Percentiles rank a stretch among this genome's conserved stretches.
phyloP scores from a whole-genome alignment of 1,140 invertebrate genomes.

The Olivierus martensii region DNA sequence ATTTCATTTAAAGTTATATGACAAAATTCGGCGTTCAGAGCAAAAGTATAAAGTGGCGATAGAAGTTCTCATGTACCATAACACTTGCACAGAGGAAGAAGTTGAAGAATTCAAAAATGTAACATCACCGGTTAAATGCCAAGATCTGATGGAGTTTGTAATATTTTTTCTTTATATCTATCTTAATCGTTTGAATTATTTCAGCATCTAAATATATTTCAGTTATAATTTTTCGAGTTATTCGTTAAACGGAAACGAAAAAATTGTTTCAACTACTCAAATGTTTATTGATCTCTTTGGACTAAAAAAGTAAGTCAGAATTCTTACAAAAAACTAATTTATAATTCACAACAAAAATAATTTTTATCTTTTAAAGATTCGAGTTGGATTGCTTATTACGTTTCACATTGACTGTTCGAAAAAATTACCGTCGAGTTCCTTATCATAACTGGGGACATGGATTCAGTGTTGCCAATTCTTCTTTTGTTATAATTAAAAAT shows the following conservation, averaged over 20 bases:
- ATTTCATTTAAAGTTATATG: conserved; percentile 41
- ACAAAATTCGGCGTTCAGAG: conserved; percentile 63
- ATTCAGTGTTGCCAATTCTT: conserved; percentile 66
- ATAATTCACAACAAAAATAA: background rate
- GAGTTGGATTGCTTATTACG: conserved; percentile 41
- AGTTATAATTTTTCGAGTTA: conserved; percentile 60
- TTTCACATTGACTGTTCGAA: conserved; percentile 62
- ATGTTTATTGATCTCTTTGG: conserved; percentile 67
- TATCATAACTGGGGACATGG: conserved; percentile 79
- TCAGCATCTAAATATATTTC: background rate
- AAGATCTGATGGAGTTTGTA: background rate
- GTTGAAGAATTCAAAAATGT: conserved; percentile 35
- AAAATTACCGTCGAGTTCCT: conserved; percentile 63
- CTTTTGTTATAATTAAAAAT: conserved; percentile 58
- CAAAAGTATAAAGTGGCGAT: conserved; percentile 66
- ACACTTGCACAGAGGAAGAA: conserved; percentile 55
- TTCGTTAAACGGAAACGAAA: conserved; percentile 47
- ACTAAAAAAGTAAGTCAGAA: conserved; percentile 31
- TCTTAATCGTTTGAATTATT: no score
- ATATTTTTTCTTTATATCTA: no score
- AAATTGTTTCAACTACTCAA: conserved; percentile 50
- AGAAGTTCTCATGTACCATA: conserved; percentile 69
- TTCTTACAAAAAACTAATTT: background rate
- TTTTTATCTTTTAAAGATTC: conserved; percentile 24
- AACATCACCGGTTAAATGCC: background rate